phyloP scores from a whole-genome alignment of 2,888 invertebrate species.

The Dynastes hyllus region DNA sequence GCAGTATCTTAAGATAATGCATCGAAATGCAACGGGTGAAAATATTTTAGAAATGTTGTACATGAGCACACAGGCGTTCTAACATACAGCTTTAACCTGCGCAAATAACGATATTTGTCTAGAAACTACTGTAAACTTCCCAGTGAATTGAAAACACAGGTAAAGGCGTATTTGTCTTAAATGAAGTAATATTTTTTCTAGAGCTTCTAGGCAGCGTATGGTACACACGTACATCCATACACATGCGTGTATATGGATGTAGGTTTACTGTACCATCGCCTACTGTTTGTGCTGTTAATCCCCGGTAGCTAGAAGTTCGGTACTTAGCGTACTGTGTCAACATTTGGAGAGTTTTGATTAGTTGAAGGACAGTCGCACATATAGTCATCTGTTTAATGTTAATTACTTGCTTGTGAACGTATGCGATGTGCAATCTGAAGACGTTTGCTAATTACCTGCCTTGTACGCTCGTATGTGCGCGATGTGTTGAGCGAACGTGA shows the following conservation, averaged over 20 bases:
- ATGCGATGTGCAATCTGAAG: conserved; percentile 61
- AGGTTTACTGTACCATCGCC: conserved; percentile 31
- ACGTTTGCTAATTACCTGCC: conserved; percentile 45
- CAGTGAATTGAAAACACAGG: conserved; percentile 46
- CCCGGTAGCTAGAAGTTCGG: conserved; percentile 54
- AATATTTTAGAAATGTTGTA: conserved; percentile 8
- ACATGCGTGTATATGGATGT: conserved; percentile 16
- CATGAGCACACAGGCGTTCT: not conserved
- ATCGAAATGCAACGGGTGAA: conserved; percentile 1
- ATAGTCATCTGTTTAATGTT: conserved; percentile 63
- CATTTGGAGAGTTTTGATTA: conserved; percentile 61
- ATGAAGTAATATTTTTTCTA: conserved; percentile 46
- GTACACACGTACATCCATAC: not conserved
- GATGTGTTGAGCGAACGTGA: conserved; percentile 10
- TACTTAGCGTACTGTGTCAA: conserved; percentile 58
- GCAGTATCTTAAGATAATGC: not conserved
- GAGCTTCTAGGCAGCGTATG: conserved; percentile 20
- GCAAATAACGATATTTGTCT: conserved; percentile 40
- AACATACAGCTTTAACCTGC: conserved; percentile 26
- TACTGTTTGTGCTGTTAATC: conserved; percentile 48
- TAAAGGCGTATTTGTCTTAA: conserved; percentile 46
- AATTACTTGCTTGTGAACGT: conserved; percentile 64
- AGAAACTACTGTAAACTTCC: conserved; percentile 41
- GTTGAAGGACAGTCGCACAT: conserved; percentile 57
- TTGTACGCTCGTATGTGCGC: conserved; percentile 17